Evolutionary conservation across 2,888 invertebrate species (phyloP).

Genomic region (Leptinotarsa juncta): DNA sequence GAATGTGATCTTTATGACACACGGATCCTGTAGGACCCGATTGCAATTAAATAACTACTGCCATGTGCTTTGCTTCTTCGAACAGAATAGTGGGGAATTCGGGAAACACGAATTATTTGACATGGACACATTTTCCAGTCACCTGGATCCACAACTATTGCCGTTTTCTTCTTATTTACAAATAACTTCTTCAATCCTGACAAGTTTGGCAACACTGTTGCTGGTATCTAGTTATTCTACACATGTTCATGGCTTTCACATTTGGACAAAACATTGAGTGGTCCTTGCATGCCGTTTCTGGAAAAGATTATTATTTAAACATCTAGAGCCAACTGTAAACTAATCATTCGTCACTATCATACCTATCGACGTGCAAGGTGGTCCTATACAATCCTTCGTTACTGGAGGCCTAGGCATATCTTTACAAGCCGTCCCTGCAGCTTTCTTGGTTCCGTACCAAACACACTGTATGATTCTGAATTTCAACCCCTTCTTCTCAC

Average conservation of each 20-base stretch:
- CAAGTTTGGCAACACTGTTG: slow-evolving; percentile 91
- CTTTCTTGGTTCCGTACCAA: slow-evolving; percentile 86
- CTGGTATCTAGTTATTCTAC: slow-evolving; percentile 84
- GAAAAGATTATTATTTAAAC: slow-evolving; percentile 41
- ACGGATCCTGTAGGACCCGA: not conserved
- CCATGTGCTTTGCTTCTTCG: slow-evolving; percentile 10
- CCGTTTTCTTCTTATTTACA: not conserved
- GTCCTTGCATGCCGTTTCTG: slow-evolving; percentile 81
- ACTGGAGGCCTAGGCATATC: slow-evolving; percentile 81
- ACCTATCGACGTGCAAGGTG: slow-evolving; percentile 70
- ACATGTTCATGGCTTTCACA: slow-evolving; percentile 89
- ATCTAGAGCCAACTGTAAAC: too few relatives aligned
- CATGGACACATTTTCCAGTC: not conserved
- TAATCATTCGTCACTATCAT: not conserved
- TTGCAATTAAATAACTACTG: slow-evolving; percentile 4
- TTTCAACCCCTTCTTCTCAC: slow-evolving; percentile 85
- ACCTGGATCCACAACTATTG: not conserved
- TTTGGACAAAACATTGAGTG: slow-evolving; percentile 87
- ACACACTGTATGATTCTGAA: slow-evolving; percentile 92
- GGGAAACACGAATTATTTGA: not conserved
- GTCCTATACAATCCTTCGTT: slow-evolving; percentile 80
- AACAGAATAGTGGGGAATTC: not conserved
- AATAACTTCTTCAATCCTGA: slow-evolving; percentile 51
- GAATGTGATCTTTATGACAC: slow-evolving; percentile 4
- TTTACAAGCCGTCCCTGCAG: slow-evolving; percentile 89